Evolutionary conservation across 2,888 invertebrate genomes (phyloP).

Genomic region (Pollenia amentaria): DNA sequence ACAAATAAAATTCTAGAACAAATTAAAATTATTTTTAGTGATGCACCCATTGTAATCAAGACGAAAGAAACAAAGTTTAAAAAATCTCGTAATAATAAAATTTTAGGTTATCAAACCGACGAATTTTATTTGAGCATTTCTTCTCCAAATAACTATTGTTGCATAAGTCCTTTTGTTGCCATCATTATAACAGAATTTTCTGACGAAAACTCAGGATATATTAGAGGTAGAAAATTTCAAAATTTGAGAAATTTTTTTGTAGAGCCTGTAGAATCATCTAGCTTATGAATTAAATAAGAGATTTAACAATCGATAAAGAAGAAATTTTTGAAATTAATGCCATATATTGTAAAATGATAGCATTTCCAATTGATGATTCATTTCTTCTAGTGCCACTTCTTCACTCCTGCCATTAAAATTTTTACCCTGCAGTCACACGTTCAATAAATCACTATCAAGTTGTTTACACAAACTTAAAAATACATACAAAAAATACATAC

Average conservation of each 20-base stretch:
- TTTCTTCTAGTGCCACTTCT: slow-evolving; percentile 1
- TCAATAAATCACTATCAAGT: no score
- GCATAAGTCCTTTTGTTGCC: slow-evolving; percentile 6
- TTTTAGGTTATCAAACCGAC: slow-evolving; percentile 10
- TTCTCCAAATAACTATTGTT: slow-evolving; percentile 22
- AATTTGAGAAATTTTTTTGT: slow-evolving; percentile 45
- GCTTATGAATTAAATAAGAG: background rate
- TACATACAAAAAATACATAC: no score
- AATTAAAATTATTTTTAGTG: background rate
- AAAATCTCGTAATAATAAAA: no score
- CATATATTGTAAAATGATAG: background rate
- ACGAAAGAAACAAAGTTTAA: background rate
- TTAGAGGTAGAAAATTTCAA: slow-evolving; percentile 5
- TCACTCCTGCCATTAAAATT: background rate
- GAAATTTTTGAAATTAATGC: background rate
- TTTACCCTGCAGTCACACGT: no score
- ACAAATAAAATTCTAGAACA: slow-evolving; percentile 19
- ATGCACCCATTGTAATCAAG: background rate
- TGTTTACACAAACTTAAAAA: no score
- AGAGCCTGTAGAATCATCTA: slow-evolving; percentile 12
- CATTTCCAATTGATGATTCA: background rate
- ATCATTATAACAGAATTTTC: slow-evolving; percentile 20
- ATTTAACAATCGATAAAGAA: background rate
- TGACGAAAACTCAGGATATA: background rate
- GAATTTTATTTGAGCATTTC: slow-evolving; percentile 15